Conservation (phyloP, 2,113 vertebrate species). For the Austrofundulus limnaeus region DNA sequence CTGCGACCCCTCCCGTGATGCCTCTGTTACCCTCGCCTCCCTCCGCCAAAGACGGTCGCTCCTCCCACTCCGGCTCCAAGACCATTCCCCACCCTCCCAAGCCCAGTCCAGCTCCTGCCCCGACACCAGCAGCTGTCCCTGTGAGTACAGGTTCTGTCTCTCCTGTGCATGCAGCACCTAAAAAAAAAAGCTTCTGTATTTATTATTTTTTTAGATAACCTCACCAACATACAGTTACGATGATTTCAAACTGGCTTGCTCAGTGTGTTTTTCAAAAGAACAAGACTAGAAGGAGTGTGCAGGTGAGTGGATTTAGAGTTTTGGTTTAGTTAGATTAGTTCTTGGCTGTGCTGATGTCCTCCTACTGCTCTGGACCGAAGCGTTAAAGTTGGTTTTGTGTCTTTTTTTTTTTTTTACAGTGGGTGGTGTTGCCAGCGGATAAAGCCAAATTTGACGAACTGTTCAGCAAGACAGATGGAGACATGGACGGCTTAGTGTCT, state of each 20-base stretch:
- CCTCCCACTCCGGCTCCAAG: constrained; percentile 81
- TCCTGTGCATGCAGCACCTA: constrained; percentile 22
- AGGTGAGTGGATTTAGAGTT: constrained; percentile 28
- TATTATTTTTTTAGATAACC: background rate
- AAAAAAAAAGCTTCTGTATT: constrained; percentile 20
- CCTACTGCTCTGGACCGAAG: background rate
- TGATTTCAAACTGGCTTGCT: constrained; percentile 67
- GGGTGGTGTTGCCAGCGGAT: constrained; percentile 91
- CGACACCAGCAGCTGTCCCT: constrained; percentile 59
- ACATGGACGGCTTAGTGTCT: constrained; percentile 97
- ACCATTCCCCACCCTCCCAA: constrained; percentile 80
- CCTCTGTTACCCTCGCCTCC: constrained; percentile 83
- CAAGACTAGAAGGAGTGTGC: constrained; percentile 27
- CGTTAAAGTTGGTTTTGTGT: background rate
- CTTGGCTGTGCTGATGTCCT: background rate
- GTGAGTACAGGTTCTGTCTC: constrained; percentile 61
- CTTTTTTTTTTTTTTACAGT: too few relatives aligned
- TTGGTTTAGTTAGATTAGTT: background rate
- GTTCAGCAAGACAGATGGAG: constrained; percentile 91
- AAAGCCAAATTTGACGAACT: constrained; percentile 95
- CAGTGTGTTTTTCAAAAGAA: constrained; percentile 68
- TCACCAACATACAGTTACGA: constrained; percentile 23
- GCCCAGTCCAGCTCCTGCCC: constrained; percentile 63
- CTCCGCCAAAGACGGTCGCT: constrained; percentile 84
- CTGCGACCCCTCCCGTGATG: constrained; percentile 79